Evolutionary conservation across 2,888 invertebrate genomes (phyloP).

Genomic region (Allygus modestus): DNA sequence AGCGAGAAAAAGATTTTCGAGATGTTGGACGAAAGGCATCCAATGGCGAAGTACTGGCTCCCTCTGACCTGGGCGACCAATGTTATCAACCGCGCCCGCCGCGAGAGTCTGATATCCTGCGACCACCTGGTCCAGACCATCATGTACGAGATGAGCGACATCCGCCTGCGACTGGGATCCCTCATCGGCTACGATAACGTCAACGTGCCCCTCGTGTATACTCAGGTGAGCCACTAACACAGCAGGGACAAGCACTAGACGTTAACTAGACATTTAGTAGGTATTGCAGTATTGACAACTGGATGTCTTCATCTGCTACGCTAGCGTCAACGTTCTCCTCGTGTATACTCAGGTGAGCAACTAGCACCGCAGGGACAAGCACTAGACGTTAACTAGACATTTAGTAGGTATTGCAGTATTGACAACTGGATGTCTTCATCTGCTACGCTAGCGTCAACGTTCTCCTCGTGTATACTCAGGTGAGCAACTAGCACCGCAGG

Average conservation of each 20-base stretch:
- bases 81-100: conserved; percentile 91
- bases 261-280: too few species aligned
- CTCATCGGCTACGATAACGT: conserved; percentile 95
- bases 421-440: conserved; percentile 80
- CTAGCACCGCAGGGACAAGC: too few species aligned
- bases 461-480: conserved; percentile 95
- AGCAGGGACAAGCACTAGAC: too few species aligned
- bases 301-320: conserved; percentile 92
- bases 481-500: conserved; percentile 73
- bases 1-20: conserved; percentile 95
- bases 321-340: conserved; percentile 94
- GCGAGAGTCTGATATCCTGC: conserved; percentile 89
- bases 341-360: conserved; percentile 91
- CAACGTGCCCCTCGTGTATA: conserved; percentile 94
- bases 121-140: conserved; percentile 96
- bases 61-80: conserved; percentile 96
- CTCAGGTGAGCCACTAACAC: conserved; percentile 82
- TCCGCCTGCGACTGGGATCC: conserved; percentile 88
- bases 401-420: too few species aligned
- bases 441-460: conserved; percentile 96
- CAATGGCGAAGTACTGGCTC: conserved; percentile 96
- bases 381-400: too few species aligned
- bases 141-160: conserved; percentile 92
- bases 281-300: too few species aligned
- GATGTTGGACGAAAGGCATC: conserved; percentile 91